phyloP scores from a whole-genome alignment of 2,888 invertebrate genomes.

The Laspeyria flexula region DNA sequence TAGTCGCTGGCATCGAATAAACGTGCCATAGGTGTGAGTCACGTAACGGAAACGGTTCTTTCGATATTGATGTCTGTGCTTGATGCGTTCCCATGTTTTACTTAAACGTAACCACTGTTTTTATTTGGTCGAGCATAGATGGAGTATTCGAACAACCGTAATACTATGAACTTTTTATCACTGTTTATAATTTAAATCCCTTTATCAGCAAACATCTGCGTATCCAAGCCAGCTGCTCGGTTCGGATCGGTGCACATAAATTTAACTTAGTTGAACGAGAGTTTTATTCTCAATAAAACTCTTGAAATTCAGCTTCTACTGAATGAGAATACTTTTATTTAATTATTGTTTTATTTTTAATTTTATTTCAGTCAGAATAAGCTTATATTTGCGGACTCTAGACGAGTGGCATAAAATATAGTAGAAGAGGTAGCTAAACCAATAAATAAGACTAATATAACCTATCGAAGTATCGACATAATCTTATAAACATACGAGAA shows the following conservation, averaged over 20 bases:
- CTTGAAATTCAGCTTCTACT: conserved; percentile 56
- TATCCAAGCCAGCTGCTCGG: conserved; percentile 48
- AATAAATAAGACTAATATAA: too few relatives aligned
- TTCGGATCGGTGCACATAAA: conserved; percentile 57
- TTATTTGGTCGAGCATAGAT: conserved; percentile 23
- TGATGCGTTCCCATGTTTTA: conserved; percentile 71
- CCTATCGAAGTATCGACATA: too few relatives aligned
- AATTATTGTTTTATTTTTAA: conserved; percentile 29
- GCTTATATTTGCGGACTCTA: neutral
- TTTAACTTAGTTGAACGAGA: conserved; percentile 71
- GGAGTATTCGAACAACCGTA: conserved; percentile 26
- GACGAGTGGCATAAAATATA: too few relatives aligned
- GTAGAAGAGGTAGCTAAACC: too few relatives aligned
- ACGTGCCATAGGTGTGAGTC: conserved; percentile 83
- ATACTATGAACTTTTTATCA: conserved; percentile 42
- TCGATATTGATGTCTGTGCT: conserved; percentile 74
- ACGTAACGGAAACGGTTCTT: conserved; percentile 84
- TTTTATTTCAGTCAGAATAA: conserved; percentile 9
- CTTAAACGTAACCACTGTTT: conserved; percentile 36
- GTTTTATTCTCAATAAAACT: conserved; percentile 66
- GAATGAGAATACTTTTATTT: conserved; percentile 55
- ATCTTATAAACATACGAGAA: too few relatives aligned
- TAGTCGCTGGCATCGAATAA: conserved; percentile 68
- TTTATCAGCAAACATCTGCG: conserved; percentile 80
- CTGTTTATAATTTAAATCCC: conserved; percentile 48